phyloP scores from a whole-genome alignment of 1,140 invertebrate genomes.

The Littorina saxatilis region DNA sequence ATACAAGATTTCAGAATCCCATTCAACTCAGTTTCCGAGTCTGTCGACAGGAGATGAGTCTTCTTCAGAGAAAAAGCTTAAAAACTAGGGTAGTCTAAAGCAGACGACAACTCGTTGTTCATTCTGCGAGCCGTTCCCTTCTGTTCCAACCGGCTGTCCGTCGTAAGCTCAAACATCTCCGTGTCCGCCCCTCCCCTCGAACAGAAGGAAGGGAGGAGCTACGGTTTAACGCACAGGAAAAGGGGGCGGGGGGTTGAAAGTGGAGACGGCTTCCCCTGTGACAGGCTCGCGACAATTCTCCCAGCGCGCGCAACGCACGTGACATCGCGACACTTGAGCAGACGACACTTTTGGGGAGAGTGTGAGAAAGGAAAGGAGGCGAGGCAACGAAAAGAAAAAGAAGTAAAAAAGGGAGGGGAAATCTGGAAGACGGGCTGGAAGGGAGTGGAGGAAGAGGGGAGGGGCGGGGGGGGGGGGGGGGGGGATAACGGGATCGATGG shows the following conservation, averaged over 20 bases:
- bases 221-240: neutral
- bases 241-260: neutral
- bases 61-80: no score
- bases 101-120: no score
- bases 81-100: no score
- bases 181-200: no score
- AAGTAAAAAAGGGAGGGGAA: neutral
- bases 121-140: no score
- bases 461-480: neutral
- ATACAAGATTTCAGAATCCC: no score
- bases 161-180: no score
- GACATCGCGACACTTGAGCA: neutral
- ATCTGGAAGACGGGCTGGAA: neutral
- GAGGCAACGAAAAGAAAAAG: no score
- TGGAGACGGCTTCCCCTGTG: neutral
- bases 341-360: neutral
- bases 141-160: no score
- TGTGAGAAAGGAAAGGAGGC: neutral
- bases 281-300: constrained; percentile 24
- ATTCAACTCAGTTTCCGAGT: no score
- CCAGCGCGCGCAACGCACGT: neutral
- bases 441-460: neutral
- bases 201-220: no score
- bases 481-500: constrained; percentile 1
- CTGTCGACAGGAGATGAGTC: no score